phyloP scores from a whole-genome alignment of 2,888 invertebrate genomes.

The Clusia tigrina region DNA sequence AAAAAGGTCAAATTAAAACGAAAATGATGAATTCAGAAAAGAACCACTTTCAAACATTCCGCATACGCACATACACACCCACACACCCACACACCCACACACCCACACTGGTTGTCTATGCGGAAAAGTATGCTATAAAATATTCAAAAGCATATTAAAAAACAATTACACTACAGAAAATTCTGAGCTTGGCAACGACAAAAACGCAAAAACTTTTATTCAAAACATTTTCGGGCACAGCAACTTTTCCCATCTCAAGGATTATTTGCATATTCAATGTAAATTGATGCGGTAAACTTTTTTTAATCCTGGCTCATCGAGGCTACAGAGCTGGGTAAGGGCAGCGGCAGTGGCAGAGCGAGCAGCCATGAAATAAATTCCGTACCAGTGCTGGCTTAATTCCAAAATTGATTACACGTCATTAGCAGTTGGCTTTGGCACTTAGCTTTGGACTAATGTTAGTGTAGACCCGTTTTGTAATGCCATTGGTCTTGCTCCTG shows the following conservation, averaged over 20 bases:
- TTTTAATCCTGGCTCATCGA: slow-evolving; percentile 24
- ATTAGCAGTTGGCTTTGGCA: slow-evolving; percentile 34
- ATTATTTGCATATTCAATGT: slow-evolving; percentile 24
- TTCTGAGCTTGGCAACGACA: slow-evolving; percentile 8
- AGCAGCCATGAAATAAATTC: slow-evolving; percentile 26
- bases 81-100: too few relatives aligned
- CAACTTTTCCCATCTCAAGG: background rate
- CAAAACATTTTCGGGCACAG: slow-evolving; percentile 11
- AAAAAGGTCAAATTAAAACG: too few relatives aligned
- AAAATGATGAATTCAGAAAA: too few relatives aligned
- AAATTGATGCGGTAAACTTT: slow-evolving; percentile 22
- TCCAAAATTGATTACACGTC: slow-evolving; percentile 36
- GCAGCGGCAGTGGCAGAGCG: background rate
- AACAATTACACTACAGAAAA: too few relatives aligned
- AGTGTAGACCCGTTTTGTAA: background rate
- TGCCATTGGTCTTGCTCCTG: background rate
- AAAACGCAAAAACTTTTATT: slow-evolving; percentile 25
- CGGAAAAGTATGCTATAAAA: too few relatives aligned
- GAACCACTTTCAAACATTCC: too few relatives aligned
- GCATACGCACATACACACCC: background rate
- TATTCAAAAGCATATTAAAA: too few relatives aligned
- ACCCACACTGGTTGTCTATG: too few relatives aligned
- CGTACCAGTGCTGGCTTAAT: slow-evolving; percentile 28
- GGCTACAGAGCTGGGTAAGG: slow-evolving; percentile 16
- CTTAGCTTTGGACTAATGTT: background rate